A percentile compares a stretch with the other conserved stretches of the same genome.
Conservation (phyloP, 2,113 vertebrate genomes). For the Furnarius figulus region DNA sequence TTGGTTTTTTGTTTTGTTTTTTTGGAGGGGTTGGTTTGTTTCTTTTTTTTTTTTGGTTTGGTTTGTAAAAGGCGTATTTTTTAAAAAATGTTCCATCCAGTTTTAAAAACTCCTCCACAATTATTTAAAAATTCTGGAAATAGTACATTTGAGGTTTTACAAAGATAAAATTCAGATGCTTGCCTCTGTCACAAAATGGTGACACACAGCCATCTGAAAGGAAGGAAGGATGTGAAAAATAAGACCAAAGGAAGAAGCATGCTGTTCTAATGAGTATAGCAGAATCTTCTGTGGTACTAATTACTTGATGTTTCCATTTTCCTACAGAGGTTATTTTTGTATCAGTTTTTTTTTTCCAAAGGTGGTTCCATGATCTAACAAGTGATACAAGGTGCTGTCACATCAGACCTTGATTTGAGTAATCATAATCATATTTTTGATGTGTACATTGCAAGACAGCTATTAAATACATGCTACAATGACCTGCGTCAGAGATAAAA, state of each 20-base stretch:
- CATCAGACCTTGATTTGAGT: not conserved
- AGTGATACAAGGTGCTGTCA: not conserved
- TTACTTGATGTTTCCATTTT: constrained; percentile 4
- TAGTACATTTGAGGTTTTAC: not conserved
- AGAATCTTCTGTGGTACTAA: not conserved
- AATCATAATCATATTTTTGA: not conserved
- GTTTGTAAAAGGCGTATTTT: not conserved
- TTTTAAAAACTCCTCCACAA: not conserved
- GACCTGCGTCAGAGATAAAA: not conserved
- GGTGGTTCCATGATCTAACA: not conserved
- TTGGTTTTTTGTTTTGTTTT: not conserved
- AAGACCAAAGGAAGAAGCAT: constrained; percentile 36
- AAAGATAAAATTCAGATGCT: constrained; percentile 1
- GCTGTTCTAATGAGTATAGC: not conserved
- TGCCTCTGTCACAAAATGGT: not conserved
- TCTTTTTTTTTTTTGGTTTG: not conserved
- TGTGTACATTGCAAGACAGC: not conserved
- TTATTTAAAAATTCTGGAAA: not conserved
- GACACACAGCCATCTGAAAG: not conserved
- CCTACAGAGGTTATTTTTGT: not conserved
- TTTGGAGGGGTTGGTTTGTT: not conserved
- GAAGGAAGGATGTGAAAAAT: constrained; percentile 61
- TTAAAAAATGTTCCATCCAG: not conserved
- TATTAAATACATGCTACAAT: not conserved
- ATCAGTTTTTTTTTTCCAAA: constrained; percentile 7